Conservation (phyloP, 2,888 invertebrate species). For the Isotomurus palustris region DNA sequence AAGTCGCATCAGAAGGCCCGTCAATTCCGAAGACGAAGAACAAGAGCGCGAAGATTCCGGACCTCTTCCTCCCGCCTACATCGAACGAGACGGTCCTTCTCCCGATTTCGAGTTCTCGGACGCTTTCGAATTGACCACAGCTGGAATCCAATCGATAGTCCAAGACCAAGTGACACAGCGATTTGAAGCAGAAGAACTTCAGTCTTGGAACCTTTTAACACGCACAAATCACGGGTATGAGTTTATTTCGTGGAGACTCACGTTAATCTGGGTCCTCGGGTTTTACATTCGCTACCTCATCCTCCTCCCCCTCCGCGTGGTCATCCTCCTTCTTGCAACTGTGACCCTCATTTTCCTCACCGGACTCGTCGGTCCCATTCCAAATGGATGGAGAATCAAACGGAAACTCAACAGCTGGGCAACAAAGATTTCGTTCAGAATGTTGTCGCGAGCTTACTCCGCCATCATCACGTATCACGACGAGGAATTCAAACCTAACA, state of each 20-base stretch:
- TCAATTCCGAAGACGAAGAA: constrained; percentile 1
- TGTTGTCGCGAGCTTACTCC: constrained; percentile 86
- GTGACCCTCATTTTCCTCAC: constrained; percentile 81
- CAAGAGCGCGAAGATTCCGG: constrained; percentile 18
- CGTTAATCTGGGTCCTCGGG: constrained; percentile 56
- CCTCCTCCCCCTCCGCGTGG: constrained; percentile 53
- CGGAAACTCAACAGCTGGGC: constrained; percentile 71
- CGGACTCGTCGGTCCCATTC: constrained; percentile 76
- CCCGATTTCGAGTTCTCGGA: constrained; percentile 51
- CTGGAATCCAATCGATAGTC: constrained; percentile 57
- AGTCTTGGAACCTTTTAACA: constrained; percentile 57
- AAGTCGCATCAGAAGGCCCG: constrained; percentile 5
- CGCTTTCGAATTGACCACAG: constrained; percentile 72
- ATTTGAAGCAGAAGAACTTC: constrained; percentile 54
- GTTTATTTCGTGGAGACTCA: constrained; percentile 52
- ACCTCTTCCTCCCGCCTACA: constrained; percentile 2
- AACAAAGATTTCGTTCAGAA: constrained; percentile 84
- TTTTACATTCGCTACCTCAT: constrained; percentile 56
- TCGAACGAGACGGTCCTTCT: constrained; percentile 20
- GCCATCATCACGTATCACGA: constrained; percentile 80
- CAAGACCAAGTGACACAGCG: constrained; percentile 57
- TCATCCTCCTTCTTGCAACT: constrained; percentile 44
- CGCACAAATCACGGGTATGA: constrained; percentile 54
- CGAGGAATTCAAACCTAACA: constrained; percentile 74
- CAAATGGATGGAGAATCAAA: constrained; percentile 68